A percentile compares a stretch with the other conserved stretches of the same genome.
phyloP scores from a whole-genome alignment of 2,797 vertebrate species.

The Heliangelus exortis region DNA sequence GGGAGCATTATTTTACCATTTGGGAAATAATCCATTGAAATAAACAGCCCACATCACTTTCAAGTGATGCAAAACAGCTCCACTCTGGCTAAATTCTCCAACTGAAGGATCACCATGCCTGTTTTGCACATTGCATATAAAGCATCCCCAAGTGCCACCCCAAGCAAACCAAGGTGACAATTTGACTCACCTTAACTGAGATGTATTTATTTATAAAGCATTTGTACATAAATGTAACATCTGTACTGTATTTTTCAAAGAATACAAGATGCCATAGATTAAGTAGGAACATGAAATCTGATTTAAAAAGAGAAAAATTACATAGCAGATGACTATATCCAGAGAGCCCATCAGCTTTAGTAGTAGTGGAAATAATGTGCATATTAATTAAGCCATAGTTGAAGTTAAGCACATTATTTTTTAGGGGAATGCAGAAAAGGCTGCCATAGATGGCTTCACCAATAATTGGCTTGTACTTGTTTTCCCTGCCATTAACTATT shows the following conservation, averaged over 20 bases:
- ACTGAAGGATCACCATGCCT: accelerated
- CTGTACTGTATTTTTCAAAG: background rate
- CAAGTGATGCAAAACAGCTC: background rate
- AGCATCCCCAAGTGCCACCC: background rate
- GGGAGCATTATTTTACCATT: background rate
- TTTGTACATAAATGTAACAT: background rate
- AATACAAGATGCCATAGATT: background rate
- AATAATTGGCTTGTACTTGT: conserved; percentile 43
- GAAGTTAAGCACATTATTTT: conserved; percentile 37
- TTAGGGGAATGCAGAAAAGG: conserved; percentile 31
- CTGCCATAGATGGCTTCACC: conserved; percentile 43
- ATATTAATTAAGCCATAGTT: background rate
- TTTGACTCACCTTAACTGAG: background rate
- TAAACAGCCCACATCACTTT: background rate
- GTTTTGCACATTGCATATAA: background rate
- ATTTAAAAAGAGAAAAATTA: background rate
- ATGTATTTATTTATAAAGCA: background rate
- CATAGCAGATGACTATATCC: background rate
- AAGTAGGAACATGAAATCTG: conserved; percentile 6
- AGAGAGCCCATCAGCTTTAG: conserved; percentile 33
- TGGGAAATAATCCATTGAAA: background rate
- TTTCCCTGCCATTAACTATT: conserved; percentile 34
- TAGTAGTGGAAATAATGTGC: conserved; percentile 30
- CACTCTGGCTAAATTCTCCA: background rate
- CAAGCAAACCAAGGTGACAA: background rate